Evolutionary conservation across 2,888 invertebrate species (phyloP).

Genomic region (Drosophila meridiana): DNA sequence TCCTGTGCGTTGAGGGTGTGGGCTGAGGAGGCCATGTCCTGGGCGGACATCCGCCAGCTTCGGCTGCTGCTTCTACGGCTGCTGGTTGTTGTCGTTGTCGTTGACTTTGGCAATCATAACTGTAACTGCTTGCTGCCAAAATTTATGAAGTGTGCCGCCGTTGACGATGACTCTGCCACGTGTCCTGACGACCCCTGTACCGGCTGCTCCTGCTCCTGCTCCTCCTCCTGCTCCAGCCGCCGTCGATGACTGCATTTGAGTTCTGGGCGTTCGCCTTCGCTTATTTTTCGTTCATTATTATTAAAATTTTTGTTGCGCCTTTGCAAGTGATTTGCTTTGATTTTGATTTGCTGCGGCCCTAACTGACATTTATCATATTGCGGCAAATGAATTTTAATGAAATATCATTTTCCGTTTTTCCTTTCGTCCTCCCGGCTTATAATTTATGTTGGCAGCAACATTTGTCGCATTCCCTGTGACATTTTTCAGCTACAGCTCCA

Average conservation of each 20-base stretch:
- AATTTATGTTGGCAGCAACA: conserved; percentile 57
- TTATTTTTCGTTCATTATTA: conserved; percentile 58
- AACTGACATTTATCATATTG: conserved; percentile 61
- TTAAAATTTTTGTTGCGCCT: conserved; percentile 52
- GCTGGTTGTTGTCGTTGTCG: conserved; percentile 58
- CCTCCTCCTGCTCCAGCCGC: conserved; percentile 2
- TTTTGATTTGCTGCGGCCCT: conserved; percentile 32
- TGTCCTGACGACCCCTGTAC: conserved; percentile 36
- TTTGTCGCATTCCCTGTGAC: conserved; percentile 59
- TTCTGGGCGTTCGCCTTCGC: conserved; percentile 57
- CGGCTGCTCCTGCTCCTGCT: conserved; percentile 7
- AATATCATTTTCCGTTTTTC: conserved; percentile 19
- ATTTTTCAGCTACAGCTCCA: conserved; percentile 19
- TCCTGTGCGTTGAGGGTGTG: conserved; percentile 36
- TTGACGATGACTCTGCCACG: conserved; percentile 73
- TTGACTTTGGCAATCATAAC: conserved; percentile 82
- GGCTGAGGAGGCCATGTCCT: conserved; percentile 28
- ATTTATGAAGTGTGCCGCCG: conserved; percentile 83
- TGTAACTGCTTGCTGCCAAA: conserved; percentile 77
- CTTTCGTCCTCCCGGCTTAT: conserved; percentile 19
- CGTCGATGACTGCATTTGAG: conserved; percentile 63
- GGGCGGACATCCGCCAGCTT: conserved; percentile 70
- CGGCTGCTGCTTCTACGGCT: conserved; percentile 16
- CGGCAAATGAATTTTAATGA: conserved; percentile 77
- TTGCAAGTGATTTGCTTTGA: conserved; percentile 76